A percentile compares a stretch with the other conserved stretches of the same genome.
phyloP scores from a whole-genome alignment of 2,797 vertebrate species.

The Lepilemur septentrionalis region DNA sequence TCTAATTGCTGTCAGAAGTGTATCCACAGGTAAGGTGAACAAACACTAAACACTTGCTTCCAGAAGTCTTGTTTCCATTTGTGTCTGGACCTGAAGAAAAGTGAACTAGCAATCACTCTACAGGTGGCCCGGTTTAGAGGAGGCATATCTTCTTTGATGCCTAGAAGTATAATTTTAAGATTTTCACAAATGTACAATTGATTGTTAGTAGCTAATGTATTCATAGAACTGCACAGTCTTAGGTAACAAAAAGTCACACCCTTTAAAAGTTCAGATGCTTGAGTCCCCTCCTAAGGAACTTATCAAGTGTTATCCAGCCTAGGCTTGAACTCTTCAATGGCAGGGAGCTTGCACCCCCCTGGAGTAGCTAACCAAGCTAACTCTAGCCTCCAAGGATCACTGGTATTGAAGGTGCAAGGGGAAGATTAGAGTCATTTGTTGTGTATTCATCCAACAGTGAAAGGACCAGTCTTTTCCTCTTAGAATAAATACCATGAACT shows the following conservation, averaged over 20 bases:
- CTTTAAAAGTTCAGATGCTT: background rate
- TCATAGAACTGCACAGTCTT: background rate
- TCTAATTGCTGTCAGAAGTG: slow-evolving; percentile 53
- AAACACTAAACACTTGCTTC: background rate
- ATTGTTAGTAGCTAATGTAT: background rate
- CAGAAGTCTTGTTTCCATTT: slow-evolving; percentile 56
- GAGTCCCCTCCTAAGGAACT: background rate
- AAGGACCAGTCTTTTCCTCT: background rate
- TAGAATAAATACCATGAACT: background rate
- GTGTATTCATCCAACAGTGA: background rate
- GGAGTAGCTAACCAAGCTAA: background rate
- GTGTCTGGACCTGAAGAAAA: background rate
- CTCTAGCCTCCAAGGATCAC: background rate
- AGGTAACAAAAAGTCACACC: background rate
- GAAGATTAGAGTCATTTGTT: background rate
- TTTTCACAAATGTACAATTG: background rate
- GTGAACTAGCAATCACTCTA: background rate
- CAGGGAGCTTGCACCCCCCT: background rate
- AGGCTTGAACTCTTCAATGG: background rate
- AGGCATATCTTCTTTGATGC: background rate
- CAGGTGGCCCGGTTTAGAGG: background rate
- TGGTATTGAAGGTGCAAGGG: background rate
- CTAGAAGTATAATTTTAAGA: background rate
- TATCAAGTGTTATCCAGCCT: background rate
- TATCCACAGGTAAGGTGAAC: background rate